Conservation (phyloP, 2,888 invertebrate genomes). For the Pemphredon lugubris region DNA sequence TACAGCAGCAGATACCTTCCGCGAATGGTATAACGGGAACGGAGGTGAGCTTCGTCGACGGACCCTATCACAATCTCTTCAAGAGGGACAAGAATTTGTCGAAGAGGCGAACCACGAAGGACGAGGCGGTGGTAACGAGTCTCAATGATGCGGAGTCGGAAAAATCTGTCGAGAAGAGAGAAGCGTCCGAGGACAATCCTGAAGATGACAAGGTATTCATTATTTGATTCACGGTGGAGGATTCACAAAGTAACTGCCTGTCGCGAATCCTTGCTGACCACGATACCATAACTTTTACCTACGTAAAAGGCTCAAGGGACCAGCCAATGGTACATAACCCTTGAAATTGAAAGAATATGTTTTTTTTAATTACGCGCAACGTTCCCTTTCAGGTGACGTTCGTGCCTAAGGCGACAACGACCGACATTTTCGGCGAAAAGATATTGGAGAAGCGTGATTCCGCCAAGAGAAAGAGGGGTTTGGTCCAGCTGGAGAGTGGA, state of each 20-base stretch:
- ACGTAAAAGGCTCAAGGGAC: no score
- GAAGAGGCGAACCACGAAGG: constrained; percentile 40
- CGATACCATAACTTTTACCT: no score
- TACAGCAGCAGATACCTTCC: constrained; percentile 19
- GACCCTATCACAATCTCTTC: constrained; percentile 70
- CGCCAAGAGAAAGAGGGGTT: constrained; percentile 85
- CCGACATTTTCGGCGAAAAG: constrained; percentile 35
- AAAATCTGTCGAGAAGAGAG: neutral
- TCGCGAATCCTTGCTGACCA: no score
- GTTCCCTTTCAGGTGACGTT: neutral
- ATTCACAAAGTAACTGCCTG: no score
- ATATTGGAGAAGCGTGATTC: constrained; percentile 52
- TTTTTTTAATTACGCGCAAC: no score
- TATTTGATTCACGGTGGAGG: no score
- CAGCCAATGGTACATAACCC: no score
- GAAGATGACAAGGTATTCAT: neutral
- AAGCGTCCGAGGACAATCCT: neutral
- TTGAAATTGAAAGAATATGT: no score
- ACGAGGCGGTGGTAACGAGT: constrained; percentile 5
- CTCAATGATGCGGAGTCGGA: neutral
- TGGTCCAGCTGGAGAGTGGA: constrained; percentile 86
- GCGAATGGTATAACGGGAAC: constrained; percentile 47
- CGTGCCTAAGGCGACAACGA: no score
- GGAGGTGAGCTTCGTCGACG: constrained; percentile 63
- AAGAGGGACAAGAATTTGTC: constrained; percentile 66